Evolutionary conservation across 2,113 vertebrate genomes (phyloP), one percentile per base, ranked within the genome.

Genomic region (Anthoscopus minutus): DNA sequence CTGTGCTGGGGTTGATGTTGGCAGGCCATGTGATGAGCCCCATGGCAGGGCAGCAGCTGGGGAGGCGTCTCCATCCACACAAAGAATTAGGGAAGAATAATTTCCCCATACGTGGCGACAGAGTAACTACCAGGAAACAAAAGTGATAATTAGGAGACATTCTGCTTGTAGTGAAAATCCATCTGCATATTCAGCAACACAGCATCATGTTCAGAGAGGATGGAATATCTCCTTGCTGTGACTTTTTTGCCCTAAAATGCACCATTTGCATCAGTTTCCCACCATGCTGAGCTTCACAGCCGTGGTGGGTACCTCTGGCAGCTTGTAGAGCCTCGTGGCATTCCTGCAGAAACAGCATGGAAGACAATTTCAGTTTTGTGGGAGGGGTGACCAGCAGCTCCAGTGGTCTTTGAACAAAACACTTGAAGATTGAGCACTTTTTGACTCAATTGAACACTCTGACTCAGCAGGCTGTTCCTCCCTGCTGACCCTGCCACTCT

Each of bases 261-360:
- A 5, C 30, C 1, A 0, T 67, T 88, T 53, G 4, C 0, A 0
- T 53, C 0, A 3, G 22, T 25, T 88, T 72, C 53, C 50, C 2
- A 4, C 6, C 0, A 0, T 40, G 64, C n/a, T 45, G 37, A 40
- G n/a, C 58, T 57, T 57, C 50, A 28, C 22, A 47, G 25, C 37
- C 3, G 0, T 10, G 30, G 15, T 2, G 2, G 62, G 57, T 77
- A 24, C 35, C 53, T 88, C 27, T 48, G 47, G 70, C 61, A 80
- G n/a, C 53, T 31, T 53, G 24, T 11, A 35, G 44, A 45, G 14
- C 25, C 21, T 12, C 13, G 1, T 9, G 53, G 40, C 6, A 13
- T 77, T 77, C 37, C 50, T 80, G 22, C 31, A 77, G 61, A 61
- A 54, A n/a, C 19, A 16, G 17, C 13, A 7, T 2, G 67, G 58